Evolutionary conservation across 2,797 vertebrate species (phyloP).

Genomic region (Masticophis lateralis): DNA sequence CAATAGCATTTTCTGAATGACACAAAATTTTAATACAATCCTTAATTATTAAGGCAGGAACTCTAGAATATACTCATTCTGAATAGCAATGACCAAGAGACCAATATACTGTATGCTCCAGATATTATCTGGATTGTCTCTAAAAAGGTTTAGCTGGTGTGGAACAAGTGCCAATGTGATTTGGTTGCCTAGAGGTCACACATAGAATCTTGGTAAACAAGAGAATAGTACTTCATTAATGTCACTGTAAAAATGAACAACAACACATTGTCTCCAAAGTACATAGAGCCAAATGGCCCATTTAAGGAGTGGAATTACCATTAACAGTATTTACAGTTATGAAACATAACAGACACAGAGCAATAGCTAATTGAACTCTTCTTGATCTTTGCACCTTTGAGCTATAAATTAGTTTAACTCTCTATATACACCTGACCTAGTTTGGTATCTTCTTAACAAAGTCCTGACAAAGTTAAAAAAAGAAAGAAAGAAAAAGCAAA

Average conservation of each 20-base stretch:
- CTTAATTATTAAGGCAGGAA: background rate
- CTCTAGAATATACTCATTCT: background rate
- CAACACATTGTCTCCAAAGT: background rate
- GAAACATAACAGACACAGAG: background rate
- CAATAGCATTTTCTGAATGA: background rate
- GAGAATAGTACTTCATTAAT: background rate
- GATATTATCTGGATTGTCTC: background rate
- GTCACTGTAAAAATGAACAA: background rate
- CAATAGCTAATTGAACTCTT: conserved; percentile 14
- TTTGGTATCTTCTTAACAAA: conserved; percentile 1
- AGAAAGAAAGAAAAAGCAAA: background rate
- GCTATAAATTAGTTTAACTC: conserved; percentile 6
- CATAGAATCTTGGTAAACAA: background rate
- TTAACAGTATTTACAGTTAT: conserved; percentile 1
- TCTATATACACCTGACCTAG: background rate
- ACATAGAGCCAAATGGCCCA: background rate
- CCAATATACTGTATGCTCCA: background rate
- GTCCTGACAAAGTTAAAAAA: background rate
- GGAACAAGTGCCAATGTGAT: background rate
- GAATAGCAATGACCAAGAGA: background rate
- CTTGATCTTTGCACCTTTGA: background rate
- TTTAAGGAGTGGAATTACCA: conserved; percentile 23
- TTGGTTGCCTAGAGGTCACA: background rate
- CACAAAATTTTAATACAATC: background rate
- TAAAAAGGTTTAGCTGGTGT: background rate